Percentiles rank a stretch among this genome's conserved stretches.
phyloP scores from a whole-genome alignment of 2,113 vertebrate species.

The Tricholaema leucomelas region DNA sequence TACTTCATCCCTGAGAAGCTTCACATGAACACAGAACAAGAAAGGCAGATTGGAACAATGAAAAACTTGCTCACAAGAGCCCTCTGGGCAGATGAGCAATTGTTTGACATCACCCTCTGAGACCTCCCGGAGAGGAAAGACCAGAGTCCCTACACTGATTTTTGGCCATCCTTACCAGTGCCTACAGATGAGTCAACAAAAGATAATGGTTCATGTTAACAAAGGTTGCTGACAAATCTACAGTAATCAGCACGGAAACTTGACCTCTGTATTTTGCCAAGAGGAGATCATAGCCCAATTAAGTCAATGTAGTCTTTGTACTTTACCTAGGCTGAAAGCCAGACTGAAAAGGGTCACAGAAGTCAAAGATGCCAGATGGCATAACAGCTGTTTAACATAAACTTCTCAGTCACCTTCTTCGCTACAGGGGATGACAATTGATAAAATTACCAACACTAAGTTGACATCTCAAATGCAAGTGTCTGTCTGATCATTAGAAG shows the following conservation, averaged over 20 bases:
- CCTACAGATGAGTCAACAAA: constrained; percentile 46
- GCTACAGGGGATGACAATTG: neutral
- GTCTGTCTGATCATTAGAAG: neutral
- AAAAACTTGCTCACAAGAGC: neutral
- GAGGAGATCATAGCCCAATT: constrained; percentile 60
- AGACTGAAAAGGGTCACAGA: constrained; percentile 33
- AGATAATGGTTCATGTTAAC: neutral
- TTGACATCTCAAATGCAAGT: neutral
- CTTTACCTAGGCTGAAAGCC: constrained; percentile 53
- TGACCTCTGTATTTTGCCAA: constrained; percentile 52
- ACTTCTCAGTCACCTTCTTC: constrained; percentile 56
- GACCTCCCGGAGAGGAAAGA: neutral
- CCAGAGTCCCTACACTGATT: neutral
- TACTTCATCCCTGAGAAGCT: constrained; percentile 24
- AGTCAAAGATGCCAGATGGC: constrained; percentile 65
- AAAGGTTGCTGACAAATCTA: constrained; percentile 39
- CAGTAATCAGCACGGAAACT: constrained; percentile 25
- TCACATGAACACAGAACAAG: constrained; percentile 31
- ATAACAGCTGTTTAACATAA: constrained; percentile 53
- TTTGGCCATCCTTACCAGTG: neutral
- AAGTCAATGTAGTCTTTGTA: constrained; percentile 14
- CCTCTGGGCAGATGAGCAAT: constrained; percentile 23
- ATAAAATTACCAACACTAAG: neutral
- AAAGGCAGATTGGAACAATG: constrained; percentile 8
- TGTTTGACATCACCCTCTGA: constrained; percentile 32